Conservation (phyloP, 2,888 invertebrate genomes). For the Aleiodes testaceus region DNA sequence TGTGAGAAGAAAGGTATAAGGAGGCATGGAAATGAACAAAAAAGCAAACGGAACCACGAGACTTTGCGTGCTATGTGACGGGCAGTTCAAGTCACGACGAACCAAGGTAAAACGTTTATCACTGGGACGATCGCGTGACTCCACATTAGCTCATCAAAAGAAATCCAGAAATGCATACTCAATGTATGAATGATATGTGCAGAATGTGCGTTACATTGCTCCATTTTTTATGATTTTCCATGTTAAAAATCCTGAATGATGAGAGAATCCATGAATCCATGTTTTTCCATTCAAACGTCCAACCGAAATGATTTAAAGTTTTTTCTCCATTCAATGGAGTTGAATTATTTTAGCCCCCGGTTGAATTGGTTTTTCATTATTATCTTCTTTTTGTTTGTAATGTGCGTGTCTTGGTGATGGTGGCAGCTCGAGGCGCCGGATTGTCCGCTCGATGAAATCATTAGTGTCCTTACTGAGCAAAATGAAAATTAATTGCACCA, state of each 20-base stretch:
- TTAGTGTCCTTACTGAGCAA: constrained; percentile 39
- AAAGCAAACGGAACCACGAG: constrained; percentile 35
- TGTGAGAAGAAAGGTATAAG: constrained; percentile 14
- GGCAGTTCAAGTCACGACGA: constrained; percentile 45
- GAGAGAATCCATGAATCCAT: constrained; percentile 4
- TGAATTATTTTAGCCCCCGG: constrained; percentile 31
- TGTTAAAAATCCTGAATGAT: constrained; percentile 16
- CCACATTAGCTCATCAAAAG: constrained; percentile 46
- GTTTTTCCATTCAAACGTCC: constrained; percentile 27
- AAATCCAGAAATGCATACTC: constrained; percentile 37
- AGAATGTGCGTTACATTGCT: not conserved
- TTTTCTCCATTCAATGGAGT: constrained; percentile 16
- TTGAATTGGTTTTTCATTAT: constrained; percentile 11
- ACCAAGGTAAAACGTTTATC: constrained; percentile 52
- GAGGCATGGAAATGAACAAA: constrained; percentile 47
- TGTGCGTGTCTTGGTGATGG: constrained; percentile 29
- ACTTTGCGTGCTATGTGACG: constrained; percentile 52
- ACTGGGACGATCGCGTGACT: constrained; percentile 53
- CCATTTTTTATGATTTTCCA: not conserved
- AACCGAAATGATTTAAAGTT: constrained; percentile 33
- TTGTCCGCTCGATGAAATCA: constrained; percentile 47
- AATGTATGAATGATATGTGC: constrained; percentile 36
- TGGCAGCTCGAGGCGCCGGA: constrained; percentile 38
- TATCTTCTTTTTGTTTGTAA: constrained; percentile 1
- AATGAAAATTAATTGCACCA: constrained; percentile 50